phyloP scores from a whole-genome alignment of 1,140 invertebrate genomes.

The Lepeophtheirus salmonis region DNA sequence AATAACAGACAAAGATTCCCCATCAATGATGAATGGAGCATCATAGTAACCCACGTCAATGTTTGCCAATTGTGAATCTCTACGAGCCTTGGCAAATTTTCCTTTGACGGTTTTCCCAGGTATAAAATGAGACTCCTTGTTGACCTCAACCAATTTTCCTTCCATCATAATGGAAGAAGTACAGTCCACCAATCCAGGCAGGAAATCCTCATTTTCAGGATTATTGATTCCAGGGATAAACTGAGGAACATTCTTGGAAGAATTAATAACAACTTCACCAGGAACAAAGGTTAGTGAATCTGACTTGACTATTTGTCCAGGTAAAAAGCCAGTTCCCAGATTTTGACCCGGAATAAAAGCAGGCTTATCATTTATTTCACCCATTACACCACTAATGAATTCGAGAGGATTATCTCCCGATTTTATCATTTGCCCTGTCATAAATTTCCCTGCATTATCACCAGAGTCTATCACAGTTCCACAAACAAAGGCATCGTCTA shows the following conservation, averaged over 20 bases:
- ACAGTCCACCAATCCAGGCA: neutral
- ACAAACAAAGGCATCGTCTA: slow-evolving; percentile 18
- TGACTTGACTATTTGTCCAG: slow-evolving; percentile 16
- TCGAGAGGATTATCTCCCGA: slow-evolving; percentile 36
- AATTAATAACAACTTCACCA: neutral
- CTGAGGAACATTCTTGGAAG: slow-evolving; percentile 26
- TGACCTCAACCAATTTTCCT: neutral
- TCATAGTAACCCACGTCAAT: slow-evolving; percentile 12
- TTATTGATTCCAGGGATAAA: slow-evolving; percentile 40
- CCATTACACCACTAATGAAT: slow-evolving; percentile 20
- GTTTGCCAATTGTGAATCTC: neutral
- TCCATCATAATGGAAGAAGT: neutral
- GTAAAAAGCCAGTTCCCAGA: slow-evolving; percentile 30
- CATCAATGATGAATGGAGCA: slow-evolving; percentile 13
- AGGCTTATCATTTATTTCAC: slow-evolving; percentile 19
- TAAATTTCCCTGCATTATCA: slow-evolving; percentile 38
- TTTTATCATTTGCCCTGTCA: slow-evolving; percentile 48
- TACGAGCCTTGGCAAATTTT: neutral
- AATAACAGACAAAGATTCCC: slow-evolving; percentile 1
- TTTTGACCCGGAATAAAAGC: slow-evolving; percentile 40
- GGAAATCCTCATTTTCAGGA: slow-evolving; percentile 26
- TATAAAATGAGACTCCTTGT: neutral
- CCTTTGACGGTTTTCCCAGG: neutral
- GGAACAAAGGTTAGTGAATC: slow-evolving; percentile 4
- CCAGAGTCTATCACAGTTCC: slow-evolving; percentile 45